Conservation (phyloP, 1,140 invertebrate species). For the Aphelenchoides fujianensis region DNA sequence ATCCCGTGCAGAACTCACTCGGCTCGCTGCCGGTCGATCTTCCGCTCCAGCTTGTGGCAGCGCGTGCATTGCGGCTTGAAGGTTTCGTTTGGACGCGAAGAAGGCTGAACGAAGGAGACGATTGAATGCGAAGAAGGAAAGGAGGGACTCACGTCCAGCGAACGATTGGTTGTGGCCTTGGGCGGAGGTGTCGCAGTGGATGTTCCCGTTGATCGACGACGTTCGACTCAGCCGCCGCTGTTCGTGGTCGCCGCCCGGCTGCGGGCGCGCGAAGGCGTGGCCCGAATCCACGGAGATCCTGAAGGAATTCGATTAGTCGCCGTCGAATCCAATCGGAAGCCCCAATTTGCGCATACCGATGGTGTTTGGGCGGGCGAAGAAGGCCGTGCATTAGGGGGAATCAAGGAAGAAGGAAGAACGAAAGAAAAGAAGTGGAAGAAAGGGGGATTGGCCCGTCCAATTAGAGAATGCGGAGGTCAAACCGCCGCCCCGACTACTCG, state of each 20-base stretch:
- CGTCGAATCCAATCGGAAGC: no score
- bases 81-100: background rate
- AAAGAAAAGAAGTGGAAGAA: no score
- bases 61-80: background rate
- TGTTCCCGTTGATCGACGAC: background rate
- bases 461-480: conserved; percentile 3
- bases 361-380: background rate
- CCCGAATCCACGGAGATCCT: no score
- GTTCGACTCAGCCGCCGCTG: background rate
- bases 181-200: background rate
- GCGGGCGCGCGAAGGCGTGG: no score
- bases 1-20: no score
- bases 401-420: no score
- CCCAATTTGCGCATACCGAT: background rate
- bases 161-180: background rate
- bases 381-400: background rate
- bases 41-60: background rate
- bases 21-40: background rate
- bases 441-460: background rate
- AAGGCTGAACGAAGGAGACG: background rate
- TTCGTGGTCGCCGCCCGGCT: no score
- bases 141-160: background rate
- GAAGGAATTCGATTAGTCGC: no score
- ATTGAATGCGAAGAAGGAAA: background rate
- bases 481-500: background rate